These are phyloP conservation scores for Lithodes maja DNA, from an alignment of 2,888 invertebrate species.

Conservation along the genomic window DNA sequence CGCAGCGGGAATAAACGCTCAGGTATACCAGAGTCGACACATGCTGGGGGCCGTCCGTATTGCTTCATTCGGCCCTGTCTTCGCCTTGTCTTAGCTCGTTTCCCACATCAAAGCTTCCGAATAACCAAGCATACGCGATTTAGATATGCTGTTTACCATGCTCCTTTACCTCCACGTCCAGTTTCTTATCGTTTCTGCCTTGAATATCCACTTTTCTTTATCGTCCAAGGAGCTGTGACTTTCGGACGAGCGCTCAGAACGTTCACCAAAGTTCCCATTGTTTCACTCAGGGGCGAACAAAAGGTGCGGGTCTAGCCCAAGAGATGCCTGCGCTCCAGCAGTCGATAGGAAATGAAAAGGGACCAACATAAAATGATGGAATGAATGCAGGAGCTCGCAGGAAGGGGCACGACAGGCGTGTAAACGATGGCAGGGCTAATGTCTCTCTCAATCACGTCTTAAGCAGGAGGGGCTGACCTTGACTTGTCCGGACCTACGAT, in stretches of 20 bases:
- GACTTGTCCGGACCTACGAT: not conserved
- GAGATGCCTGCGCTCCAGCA: slow-evolving; percentile 1
- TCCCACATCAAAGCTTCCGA: not conserved
- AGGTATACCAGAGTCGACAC: slow-evolving; percentile 55
- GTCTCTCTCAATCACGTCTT: slow-evolving; percentile 61
- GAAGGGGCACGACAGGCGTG: slow-evolving; percentile 57
- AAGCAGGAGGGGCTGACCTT: slow-evolving; percentile 25
- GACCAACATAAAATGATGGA: slow-evolving; percentile 43
- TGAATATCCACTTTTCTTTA: not conserved
- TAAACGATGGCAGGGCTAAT: slow-evolving; percentile 59
- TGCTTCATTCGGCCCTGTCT: not conserved
- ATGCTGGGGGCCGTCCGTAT: slow-evolving; percentile 36
- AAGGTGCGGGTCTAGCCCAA: slow-evolving; percentile 7
- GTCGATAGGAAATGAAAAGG: slow-evolving; percentile 51
- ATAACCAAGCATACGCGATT: not conserved
- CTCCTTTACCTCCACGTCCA: not conserved
- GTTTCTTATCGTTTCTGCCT: not conserved
- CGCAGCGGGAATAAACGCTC: slow-evolving; percentile 57
- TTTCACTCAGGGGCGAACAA: slow-evolving; percentile 59
- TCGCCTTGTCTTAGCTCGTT: not conserved
- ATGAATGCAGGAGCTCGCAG: slow-evolving; percentile 44
- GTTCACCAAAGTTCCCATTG: slow-evolving; percentile 50
- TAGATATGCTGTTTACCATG: not conserved
- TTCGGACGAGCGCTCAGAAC: slow-evolving; percentile 25
- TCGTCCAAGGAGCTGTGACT: not conserved